phyloP scores from a whole-genome alignment of 2,888 invertebrate species.

The Enchytraeus crypticus region DNA sequence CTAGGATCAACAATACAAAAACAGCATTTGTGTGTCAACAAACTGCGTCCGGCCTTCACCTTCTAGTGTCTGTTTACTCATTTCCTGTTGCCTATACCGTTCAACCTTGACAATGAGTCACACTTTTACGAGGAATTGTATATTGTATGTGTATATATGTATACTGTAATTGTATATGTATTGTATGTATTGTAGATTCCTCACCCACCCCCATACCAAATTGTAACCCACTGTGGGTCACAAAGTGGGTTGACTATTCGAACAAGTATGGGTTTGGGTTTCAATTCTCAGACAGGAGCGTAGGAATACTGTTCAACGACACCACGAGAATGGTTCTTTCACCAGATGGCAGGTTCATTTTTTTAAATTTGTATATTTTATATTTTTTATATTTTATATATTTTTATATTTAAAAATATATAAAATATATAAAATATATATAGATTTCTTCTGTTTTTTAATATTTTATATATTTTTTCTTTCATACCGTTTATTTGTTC shows the following conservation, averaged over 20 bases:
- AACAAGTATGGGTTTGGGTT: slow-evolving; percentile 53
- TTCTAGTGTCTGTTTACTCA: too few species aligned
- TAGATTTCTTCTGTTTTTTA: not conserved
- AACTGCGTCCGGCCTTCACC: too few species aligned
- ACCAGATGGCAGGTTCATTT: slow-evolving; percentile 42
- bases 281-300: slow-evolving; percentile 49
- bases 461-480: too few species aligned
- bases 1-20: too few species aligned
- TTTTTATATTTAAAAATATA: not conserved
- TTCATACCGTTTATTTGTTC: too few species aligned
- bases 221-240: slow-evolving; percentile 41
- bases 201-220: slow-evolving; percentile 11
- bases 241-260: slow-evolving; percentile 53
- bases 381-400: not conserved
- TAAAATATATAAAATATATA: not conserved
- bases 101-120: too few species aligned
- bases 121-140: too few species aligned
- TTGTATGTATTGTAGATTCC: too few species aligned
- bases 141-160: too few species aligned
- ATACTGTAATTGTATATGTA: too few species aligned
- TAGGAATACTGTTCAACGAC: slow-evolving; percentile 51
- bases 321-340: slow-evolving; percentile 47
- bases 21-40: too few species aligned
- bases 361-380: slow-evolving; percentile 14
- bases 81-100: too few species aligned